These are phyloP conservation scores for Chaetura pelagica DNA, from an alignment of 2,113 vertebrate genomes.

Conservation along the genomic window DNA sequence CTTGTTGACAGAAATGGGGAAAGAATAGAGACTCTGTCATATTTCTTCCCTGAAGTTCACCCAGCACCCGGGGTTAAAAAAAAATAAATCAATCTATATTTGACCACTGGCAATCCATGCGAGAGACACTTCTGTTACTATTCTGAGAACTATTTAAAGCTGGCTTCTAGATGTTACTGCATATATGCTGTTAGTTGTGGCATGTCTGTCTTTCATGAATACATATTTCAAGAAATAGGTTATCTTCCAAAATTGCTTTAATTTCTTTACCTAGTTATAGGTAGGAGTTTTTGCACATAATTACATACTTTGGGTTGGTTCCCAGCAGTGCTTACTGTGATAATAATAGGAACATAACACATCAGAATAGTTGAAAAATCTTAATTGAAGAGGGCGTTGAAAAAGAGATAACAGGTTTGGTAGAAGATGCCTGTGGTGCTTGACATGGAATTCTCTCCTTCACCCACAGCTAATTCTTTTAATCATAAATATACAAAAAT, in stretches of 20 bases:
- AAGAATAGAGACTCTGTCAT: background rate
- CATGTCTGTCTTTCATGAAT: background rate
- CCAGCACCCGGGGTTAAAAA: background rate
- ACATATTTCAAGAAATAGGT: constrained; percentile 39
- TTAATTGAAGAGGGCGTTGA: background rate
- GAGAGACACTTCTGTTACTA: background rate
- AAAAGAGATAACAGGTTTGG: constrained; percentile 13
- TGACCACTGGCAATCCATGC: background rate
- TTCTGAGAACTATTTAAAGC: background rate
- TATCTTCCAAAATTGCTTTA: constrained; percentile 61
- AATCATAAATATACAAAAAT: background rate
- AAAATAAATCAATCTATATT: background rate
- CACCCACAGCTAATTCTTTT: background rate
- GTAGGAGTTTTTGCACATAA: constrained; percentile 27
- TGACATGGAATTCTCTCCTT: background rate
- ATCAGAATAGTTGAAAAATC: background rate
- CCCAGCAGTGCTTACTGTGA: constrained; percentile 42
- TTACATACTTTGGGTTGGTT: constrained; percentile 23
- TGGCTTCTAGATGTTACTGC: constrained; percentile 27
- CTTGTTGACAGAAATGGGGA: background rate
- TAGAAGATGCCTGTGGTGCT: background rate
- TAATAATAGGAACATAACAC: constrained; percentile 18
- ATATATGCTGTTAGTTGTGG: background rate
- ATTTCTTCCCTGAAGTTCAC: background rate
- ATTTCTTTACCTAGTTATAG: constrained; percentile 33